Evolutionary conservation across 2,888 invertebrate species (phyloP).

Genomic region (Terebella lapidaria): DNA sequence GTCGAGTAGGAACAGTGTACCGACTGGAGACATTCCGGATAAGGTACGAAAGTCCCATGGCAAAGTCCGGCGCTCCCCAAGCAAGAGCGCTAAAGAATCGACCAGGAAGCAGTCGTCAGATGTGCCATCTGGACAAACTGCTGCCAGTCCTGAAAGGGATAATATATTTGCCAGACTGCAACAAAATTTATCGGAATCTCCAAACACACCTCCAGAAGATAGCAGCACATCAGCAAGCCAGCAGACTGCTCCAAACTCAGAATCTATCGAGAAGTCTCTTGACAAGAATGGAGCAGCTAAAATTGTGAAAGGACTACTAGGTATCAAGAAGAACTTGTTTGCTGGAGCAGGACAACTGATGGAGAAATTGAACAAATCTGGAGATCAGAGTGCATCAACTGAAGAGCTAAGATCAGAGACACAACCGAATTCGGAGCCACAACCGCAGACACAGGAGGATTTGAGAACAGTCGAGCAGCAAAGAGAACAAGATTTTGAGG

Average conservation of each 20-base stretch:
- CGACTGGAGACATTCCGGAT: too few species aligned
- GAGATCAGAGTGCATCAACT: too few species aligned
- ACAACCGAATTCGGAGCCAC: not conserved
- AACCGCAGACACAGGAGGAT: not conserved
- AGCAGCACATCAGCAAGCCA: not conserved
- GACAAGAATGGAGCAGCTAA: not conserved
- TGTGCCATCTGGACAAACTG: too few species aligned
- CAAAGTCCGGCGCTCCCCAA: too few species aligned
- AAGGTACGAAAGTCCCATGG: too few species aligned
- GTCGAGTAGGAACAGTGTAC: too few species aligned
- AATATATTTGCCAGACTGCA: not conserved
- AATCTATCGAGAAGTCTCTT: not conserved
- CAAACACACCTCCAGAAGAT: not conserved
- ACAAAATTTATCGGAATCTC: too few species aligned
- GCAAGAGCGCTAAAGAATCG: too few species aligned
- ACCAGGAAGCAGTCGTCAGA: too few species aligned
- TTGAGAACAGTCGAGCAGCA: not conserved
- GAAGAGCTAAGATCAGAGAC: too few species aligned
- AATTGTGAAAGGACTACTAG: not conserved
- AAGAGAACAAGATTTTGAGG: constrained; percentile 1
- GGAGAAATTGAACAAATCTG: not conserved
- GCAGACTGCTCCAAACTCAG: not conserved
- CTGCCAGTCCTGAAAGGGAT: not conserved
- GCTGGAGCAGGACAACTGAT: not conserved
- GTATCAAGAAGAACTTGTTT: not conserved